Evolutionary conservation across 2,797 vertebrate genomes (phyloP).

Genomic region (Acrossocheilus fasciatus): DNA sequence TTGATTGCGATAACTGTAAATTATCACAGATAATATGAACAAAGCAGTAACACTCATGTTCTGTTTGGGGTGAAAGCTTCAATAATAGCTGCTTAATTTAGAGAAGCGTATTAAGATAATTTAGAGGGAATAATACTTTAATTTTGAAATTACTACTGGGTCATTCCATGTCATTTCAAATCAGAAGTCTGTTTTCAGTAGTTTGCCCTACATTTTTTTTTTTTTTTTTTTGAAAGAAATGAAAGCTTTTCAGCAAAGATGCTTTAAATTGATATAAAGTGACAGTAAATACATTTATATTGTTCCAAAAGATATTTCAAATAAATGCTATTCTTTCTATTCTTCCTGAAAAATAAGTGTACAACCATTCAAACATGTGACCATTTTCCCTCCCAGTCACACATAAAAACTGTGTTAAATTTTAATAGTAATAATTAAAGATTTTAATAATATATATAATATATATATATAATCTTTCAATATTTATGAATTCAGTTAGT

Average conservation of each 20-base stretch:
- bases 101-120: background rate
- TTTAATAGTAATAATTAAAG: background rate
- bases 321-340: background rate
- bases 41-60: background rate
- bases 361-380: background rate
- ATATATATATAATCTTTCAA: background rate
- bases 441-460: background rate
- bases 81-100: background rate
- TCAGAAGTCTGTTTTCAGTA: background rate
- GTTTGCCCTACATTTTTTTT: background rate
- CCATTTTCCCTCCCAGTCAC: background rate
- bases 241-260: background rate
- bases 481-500: background rate
- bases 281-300: background rate
- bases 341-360: background rate
- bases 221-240: background rate
- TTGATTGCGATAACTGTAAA: background rate
- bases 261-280: background rate
- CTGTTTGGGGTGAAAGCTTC: background rate
- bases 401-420: background rate
- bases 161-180: background rate
- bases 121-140: background rate
- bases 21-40: background rate
- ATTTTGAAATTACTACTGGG: background rate
- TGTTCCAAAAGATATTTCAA: background rate